A percentile compares a stretch with the other conserved stretches of the same genome.
phyloP scores from a whole-genome alignment of 2,113 vertebrate species.

The Mystacornis crossleyi region DNA sequence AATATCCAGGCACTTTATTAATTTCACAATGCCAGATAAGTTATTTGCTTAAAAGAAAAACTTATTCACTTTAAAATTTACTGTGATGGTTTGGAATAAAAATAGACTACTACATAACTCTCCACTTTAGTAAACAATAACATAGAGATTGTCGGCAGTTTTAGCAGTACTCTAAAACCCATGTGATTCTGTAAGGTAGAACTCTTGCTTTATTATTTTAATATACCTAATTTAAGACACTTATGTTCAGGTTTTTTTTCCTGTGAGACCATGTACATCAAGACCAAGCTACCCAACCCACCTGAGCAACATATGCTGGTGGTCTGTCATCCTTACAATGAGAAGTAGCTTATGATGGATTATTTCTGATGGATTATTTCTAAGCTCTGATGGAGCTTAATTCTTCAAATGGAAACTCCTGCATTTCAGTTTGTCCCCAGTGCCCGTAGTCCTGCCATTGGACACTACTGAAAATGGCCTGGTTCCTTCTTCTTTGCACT shows the following conservation, averaged over 20 bases:
- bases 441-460: neutral
- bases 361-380: too few species aligned
- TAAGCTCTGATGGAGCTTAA: too few species aligned
- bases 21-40: neutral
- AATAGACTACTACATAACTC: neutral
- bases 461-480: neutral
- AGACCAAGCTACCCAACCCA: neutral
- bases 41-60: neutral
- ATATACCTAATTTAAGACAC: neutral
- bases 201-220: neutral
- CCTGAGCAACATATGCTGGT: neutral
- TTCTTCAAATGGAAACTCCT: neutral
- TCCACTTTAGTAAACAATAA: neutral
- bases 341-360: neutral
- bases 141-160: neutral
- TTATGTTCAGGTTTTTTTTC: neutral
- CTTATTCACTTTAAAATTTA: neutral
- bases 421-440: neutral
- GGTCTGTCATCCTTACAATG: neutral
- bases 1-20: neutral
- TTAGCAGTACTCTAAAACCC: neutral
- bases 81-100: neutral
- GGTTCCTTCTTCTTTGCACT: neutral
- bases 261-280: neutral
- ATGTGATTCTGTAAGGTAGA: neutral